These are phyloP conservation scores for Tolypeutes matacus DNA, from an alignment of 2,797 vertebrate genomes.

Conservation along the genomic window DNA sequence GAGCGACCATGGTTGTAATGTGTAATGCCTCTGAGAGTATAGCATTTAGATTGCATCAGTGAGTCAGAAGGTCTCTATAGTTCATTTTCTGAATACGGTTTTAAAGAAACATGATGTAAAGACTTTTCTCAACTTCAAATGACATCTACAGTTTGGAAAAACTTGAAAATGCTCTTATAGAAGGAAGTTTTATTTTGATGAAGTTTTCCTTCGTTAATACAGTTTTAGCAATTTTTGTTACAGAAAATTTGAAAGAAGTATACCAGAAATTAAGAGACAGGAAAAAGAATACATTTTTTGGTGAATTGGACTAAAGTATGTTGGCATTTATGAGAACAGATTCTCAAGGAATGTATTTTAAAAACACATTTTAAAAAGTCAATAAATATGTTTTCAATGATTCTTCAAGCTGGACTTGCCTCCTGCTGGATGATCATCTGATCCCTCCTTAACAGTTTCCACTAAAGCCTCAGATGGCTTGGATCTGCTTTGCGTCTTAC, in stretches of 20 bases:
- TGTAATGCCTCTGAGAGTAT: not conserved
- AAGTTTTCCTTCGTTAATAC: not conserved
- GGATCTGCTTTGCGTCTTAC: constrained; percentile 69
- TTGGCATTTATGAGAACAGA: constrained; percentile 42
- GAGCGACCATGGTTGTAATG: not conserved
- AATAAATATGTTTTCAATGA: constrained; percentile 65
- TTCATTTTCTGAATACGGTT: not conserved
- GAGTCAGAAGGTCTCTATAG: not conserved
- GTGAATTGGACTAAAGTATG: constrained; percentile 15
- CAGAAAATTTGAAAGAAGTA: not conserved
- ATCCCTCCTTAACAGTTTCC: constrained; percentile 67
- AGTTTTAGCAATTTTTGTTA: constrained; percentile 22
- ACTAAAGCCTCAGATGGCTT: constrained; percentile 71
- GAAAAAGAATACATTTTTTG: not conserved
- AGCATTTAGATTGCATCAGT: not conserved
- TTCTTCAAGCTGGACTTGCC: constrained; percentile 56
- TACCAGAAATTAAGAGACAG: not conserved
- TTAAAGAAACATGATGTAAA: not conserved
- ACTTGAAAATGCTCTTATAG: not conserved
- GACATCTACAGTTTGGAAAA: constrained; percentile 2
- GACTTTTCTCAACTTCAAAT: not conserved
- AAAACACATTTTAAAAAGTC: constrained; percentile 40
- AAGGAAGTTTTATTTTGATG: not conserved
- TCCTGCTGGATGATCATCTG: constrained; percentile 58
- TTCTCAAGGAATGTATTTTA: constrained; percentile 18